phyloP scores from a whole-genome alignment of 2,113 vertebrate genomes.

The Python bivittatus region DNA sequence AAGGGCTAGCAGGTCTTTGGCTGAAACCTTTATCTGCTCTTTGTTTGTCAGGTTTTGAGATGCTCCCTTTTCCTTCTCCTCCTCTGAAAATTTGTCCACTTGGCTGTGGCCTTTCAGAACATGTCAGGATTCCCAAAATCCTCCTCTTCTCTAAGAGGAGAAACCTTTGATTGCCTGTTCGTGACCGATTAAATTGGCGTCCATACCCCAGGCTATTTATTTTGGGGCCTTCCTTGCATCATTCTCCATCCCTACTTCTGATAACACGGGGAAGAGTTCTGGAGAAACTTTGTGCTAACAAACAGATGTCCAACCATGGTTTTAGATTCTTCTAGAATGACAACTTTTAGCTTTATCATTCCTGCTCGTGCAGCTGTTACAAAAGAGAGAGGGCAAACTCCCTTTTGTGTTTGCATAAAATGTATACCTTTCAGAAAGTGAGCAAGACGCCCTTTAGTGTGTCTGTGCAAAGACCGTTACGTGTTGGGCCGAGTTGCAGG shows the following conservation, averaged over 20 bases:
- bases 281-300: background rate
- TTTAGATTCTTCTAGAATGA: background rate
- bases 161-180: background rate
- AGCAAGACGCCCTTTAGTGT: background rate
- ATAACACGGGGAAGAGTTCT: background rate
- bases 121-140: too few relatives aligned
- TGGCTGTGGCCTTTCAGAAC: background rate
- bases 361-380: background rate
- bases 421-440: background rate
- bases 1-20: background rate
- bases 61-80: accelerated
- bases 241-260: background rate
- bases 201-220: background rate
- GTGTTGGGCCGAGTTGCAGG: background rate
- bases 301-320: background rate
- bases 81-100: background rate
- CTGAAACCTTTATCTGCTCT: background rate
- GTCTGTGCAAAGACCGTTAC: background rate
- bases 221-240: background rate
- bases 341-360: too few relatives aligned
- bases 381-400: background rate
- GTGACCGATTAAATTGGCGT: background rate
- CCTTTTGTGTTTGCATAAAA: background rate
- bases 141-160: background rate
- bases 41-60: background rate